Base-by-base conservation (phyloP, 2,888 invertebrate genomes). In the Cantharis lateralis region DNA sequence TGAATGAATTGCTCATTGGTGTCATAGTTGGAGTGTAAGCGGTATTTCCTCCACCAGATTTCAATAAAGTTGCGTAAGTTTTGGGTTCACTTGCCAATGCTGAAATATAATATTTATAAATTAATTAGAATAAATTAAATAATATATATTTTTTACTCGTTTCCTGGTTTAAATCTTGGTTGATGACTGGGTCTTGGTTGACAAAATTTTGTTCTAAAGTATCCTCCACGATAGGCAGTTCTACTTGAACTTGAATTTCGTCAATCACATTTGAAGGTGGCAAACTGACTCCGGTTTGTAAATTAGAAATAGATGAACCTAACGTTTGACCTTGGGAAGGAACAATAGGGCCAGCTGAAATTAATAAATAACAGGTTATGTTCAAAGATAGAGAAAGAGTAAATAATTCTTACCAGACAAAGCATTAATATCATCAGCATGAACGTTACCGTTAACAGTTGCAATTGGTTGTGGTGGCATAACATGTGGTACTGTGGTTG, bases 31-130 rank as follows among this genome's bases (percentile, higher is more conserved):
- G 73, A 83, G 85, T 66, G 83, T 86, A 77, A 82, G 76, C 79
- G 73, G 80, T 61, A 74, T 80, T 79, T 77, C 76, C 82, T 70
- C 80, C 81, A 71, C 81, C 90, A 15, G 92, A 91, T 90, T 95
- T 96, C 84, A 96, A 92, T 83, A 95, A 91, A 88, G 95, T 96
- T 15, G 96, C 96, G 88, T 95, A 96, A 11, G 96, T 96, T 89
- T 96, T 96, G 15, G 95, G 95, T 88, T 95, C 95, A 84, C 90
- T 91, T 62, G 92, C 87, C 64, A 84, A 82, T 66, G 79, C 82
- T 80, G 70, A 26, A 81, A 76, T 18, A 63, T 74, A 9, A 69
- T 28, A 68, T 26, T 63, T 11, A 13, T 69, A 32, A 24, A 63
- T 10, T 24, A 18, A 32, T 7, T 20, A 1, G 26, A 28, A 28